These are phyloP conservation scores for Seriola dumerili DNA, from an alignment of 2,113 vertebrate genomes.

Conservation along the genomic window DNA sequence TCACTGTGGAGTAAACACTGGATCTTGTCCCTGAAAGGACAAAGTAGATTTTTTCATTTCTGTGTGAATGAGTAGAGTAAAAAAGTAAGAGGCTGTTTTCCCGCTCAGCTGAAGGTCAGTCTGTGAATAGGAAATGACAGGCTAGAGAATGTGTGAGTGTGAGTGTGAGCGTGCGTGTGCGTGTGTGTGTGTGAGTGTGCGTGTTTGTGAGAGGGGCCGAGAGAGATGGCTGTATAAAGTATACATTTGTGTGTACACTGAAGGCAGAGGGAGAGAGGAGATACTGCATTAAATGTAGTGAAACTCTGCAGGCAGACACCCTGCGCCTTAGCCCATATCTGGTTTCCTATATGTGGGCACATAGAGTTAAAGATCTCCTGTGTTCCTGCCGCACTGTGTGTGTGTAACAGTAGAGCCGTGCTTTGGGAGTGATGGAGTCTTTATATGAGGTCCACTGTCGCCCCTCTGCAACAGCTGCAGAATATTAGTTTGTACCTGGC, in stretches of 20 bases:
- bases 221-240: slow-evolving; percentile 65
- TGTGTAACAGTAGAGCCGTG: slow-evolving; percentile 40
- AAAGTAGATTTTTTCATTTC: slow-evolving; percentile 23
- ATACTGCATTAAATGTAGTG: slow-evolving; percentile 29
- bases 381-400: slow-evolving; percentile 18
- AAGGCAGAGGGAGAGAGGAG: background rate
- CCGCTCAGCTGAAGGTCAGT: slow-evolving; percentile 73
- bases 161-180: background rate
- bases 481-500: slow-evolving; percentile 57
- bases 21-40: slow-evolving; percentile 34
- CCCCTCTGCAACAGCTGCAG: slow-evolving; percentile 54
- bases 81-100: slow-evolving; percentile 58
- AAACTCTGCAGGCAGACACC: slow-evolving; percentile 30
- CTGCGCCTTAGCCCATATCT: slow-evolving; percentile 29
- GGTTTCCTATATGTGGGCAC: slow-evolving; percentile 56
- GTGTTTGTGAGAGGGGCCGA: slow-evolving; percentile 2
- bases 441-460: slow-evolving; percentile 41
- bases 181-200: slow-evolving; percentile 8
- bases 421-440: slow-evolving; percentile 39
- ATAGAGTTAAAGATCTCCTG: slow-evolving; percentile 43
- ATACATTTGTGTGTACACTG: slow-evolving; percentile 42
- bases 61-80: slow-evolving; percentile 44
- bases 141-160: slow-evolving; percentile 12
- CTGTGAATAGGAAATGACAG: slow-evolving; percentile 49
- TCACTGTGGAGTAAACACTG: slow-evolving; percentile 31